These are phyloP conservation scores for Lumbricus terrestris DNA, from an alignment of 2,888 invertebrate genomes.

Conservation along the genomic window DNA sequence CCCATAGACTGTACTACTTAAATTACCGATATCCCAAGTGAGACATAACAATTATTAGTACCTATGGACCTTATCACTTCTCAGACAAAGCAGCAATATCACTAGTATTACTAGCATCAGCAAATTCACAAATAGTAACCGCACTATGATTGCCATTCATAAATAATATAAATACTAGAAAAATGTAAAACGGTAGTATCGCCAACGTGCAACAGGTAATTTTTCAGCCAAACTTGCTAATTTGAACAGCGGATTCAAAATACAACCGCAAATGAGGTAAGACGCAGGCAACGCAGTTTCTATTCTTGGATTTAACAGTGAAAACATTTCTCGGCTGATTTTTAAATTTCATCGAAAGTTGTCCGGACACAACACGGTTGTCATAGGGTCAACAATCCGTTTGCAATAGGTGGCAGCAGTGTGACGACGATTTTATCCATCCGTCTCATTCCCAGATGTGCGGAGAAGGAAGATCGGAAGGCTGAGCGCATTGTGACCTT, in stretches of 20 bases:
- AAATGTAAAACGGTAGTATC: background rate
- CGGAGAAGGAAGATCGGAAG: conserved; percentile 94
- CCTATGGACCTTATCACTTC: background rate
- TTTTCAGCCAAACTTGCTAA: background rate
- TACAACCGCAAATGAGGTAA: background rate
- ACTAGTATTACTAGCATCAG: background rate
- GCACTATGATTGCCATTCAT: background rate
- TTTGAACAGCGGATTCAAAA: background rate
- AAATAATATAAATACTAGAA: conserved; percentile 8
- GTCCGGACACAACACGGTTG: background rate
- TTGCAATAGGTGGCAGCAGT: background rate
- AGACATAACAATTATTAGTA: background rate
- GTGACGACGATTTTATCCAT: too few relatives aligned
- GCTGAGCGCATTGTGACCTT: conserved; percentile 75
- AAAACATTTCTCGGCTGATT: background rate
- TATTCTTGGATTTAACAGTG: background rate
- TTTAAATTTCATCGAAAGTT: background rate
- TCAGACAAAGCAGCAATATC: background rate
- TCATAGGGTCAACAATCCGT: background rate
- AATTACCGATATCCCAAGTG: background rate
- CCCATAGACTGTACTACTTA: too few relatives aligned
- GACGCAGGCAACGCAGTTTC: background rate
- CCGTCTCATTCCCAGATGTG: conserved; percentile 76
- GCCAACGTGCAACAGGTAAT: background rate
- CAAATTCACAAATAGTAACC: background rate